Base-by-base conservation (phyloP, 1,140 invertebrate species). In the Uloborus diversus region DNA sequence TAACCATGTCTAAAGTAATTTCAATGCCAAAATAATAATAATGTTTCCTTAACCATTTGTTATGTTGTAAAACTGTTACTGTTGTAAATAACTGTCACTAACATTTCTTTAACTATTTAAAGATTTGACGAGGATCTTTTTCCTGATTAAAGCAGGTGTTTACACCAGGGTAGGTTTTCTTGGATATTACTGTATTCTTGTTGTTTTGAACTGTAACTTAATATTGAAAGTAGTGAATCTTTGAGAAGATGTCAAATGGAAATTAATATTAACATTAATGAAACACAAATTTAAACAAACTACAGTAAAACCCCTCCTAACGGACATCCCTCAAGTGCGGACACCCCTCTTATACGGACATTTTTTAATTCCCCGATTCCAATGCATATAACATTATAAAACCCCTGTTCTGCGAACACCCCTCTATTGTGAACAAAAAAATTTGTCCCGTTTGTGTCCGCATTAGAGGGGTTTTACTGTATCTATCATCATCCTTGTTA, bases 111-210 rank as follows among this genome's bases (percentile, higher is more conserved):
- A 20, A 59, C 33, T 23, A 35, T 20, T 47, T 33, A 20, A 73
- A 73, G 69, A 37, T 73, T 61, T 61, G 69, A 73, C 49, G 53
- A 61, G 35, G 69, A 73, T 33, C 13, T 47, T n/a, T 73, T 73
- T 73, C 56, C 53, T 32, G 69, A 73, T 73, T 59, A 73, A 61
- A 56, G 69, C 61, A 73, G 32, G 69, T 73, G 51, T 56, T n/a
- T 23, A 23, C n/a, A 27, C 11, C 20, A 17, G 27, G 11, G 20
- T 11, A 14, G 20, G 3, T 25, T 65, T 65, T 27, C 33, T n/a
- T 25, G 51, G 7, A 42, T 17, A 9, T 17, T 17, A 9, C 37
- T 42, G 37, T 17, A 42, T 42, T 42, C 37, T 42, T 42, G 37
- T 42, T 9, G 17, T 42, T 42, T 42, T 42, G 7, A 9, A 17